Percentiles rank a stretch among this genome's conserved stretches.
phyloP scores from a whole-genome alignment of 2,888 invertebrate genomes.

The Eilema sororculum region DNA sequence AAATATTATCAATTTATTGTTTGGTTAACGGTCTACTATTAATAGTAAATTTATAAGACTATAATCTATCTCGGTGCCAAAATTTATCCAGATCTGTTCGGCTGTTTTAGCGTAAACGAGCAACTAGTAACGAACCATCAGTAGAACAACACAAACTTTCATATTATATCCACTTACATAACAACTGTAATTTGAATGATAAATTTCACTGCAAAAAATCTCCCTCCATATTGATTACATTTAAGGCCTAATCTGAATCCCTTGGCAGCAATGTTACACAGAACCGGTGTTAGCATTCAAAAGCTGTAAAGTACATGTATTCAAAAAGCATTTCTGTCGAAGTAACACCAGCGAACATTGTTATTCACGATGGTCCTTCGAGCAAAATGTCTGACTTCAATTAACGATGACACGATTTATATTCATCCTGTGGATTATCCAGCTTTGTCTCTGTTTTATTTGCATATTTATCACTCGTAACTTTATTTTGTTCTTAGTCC shows the following conservation, averaged over 20 bases:
- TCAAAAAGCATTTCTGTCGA: constrained; percentile 40
- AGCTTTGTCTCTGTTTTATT: constrained; percentile 64
- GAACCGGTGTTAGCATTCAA: not conserved
- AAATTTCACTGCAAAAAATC: not conserved
- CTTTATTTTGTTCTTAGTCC: constrained; percentile 58
- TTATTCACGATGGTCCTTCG: constrained; percentile 58
- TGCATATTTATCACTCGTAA: constrained; percentile 64
- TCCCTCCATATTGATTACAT: not conserved
- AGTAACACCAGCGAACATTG: constrained; percentile 51
- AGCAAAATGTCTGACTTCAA: constrained; percentile 66
- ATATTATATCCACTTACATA: not conserved
- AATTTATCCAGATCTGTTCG: not conserved
- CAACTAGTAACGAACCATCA: not conserved
- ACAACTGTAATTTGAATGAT: no score
- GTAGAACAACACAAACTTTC: no score
- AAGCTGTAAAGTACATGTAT: constrained; percentile 20
- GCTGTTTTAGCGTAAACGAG: not conserved
- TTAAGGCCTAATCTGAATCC: not conserved
- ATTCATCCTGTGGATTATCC: constrained; percentile 70
- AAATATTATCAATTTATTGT: not conserved
- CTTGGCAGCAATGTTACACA: not conserved
- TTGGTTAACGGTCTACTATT: not conserved
- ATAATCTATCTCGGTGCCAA: not conserved
- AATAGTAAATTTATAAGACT: not conserved
- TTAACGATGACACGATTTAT: constrained; percentile 72